Evolutionary conservation across 1,140 invertebrate species (phyloP).

Genomic region (Drosophila ohnishii): DNA sequence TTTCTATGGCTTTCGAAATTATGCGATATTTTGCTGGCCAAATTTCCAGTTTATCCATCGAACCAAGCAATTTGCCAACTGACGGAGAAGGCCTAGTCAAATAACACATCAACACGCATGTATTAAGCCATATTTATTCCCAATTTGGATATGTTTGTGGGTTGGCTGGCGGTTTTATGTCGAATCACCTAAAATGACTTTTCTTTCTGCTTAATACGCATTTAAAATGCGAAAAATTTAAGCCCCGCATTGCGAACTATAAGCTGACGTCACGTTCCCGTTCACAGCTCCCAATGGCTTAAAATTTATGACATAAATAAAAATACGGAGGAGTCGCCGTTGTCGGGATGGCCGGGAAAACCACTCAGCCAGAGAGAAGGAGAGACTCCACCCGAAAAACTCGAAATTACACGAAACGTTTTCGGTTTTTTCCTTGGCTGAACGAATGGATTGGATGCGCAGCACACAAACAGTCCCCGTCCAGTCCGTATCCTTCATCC

Average conservation of each 20-base stretch:
- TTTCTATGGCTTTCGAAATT: constrained; percentile 31
- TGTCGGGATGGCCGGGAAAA: constrained; percentile 29
- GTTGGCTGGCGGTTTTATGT: constrained; percentile 31
- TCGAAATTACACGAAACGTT: constrained; percentile 55
- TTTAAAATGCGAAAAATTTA: constrained; percentile 63
- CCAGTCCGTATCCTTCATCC: constrained; percentile 22
- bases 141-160: constrained; percentile 26
- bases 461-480: constrained; percentile 47
- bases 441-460: constrained; percentile 66
- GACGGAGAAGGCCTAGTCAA: constrained; percentile 14
- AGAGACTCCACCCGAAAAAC: constrained; percentile 27
- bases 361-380: constrained; percentile 10
- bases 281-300: constrained; percentile 79
- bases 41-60: constrained; percentile 28
- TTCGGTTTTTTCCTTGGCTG: constrained; percentile 47
- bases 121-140: constrained; percentile 47
- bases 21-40: constrained; percentile 22
- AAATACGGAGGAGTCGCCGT: constrained; percentile 54
- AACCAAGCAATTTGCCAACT: constrained; percentile 29
- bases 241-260: constrained; percentile 56
- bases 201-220: constrained; percentile 59
- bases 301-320: constrained; percentile 82
- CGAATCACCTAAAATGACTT: constrained; percentile 61
- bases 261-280: constrained; percentile 66
- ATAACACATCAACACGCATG: constrained; percentile 40